phyloP scores from a whole-genome alignment of 1,140 invertebrate species.

The Brachionus rotundiformis region DNA sequence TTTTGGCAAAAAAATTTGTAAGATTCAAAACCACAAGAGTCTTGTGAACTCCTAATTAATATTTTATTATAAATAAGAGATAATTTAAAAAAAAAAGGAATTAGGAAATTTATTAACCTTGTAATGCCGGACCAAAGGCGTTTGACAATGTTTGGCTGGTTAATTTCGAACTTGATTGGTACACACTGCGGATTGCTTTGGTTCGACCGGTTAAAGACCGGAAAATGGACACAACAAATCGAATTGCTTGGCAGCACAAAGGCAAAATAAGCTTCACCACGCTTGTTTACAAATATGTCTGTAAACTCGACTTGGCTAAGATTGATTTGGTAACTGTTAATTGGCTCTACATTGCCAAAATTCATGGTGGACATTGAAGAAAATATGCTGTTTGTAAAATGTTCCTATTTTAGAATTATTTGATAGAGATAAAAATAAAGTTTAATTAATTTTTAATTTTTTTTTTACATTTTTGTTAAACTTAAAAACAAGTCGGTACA shows the following conservation, averaged over 20 bases:
- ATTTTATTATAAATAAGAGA: not conserved
- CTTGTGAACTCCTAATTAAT: not conserved
- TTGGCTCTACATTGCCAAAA: conserved; percentile 14
- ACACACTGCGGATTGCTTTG: not conserved
- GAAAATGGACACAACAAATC: conserved; percentile 38
- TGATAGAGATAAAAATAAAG: not conserved
- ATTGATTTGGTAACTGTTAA: conserved; percentile 25
- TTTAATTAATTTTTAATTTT: too few species aligned
- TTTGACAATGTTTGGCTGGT: conserved; percentile 44
- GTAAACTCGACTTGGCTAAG: conserved; percentile 23
- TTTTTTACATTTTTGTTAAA: conserved; percentile 46
- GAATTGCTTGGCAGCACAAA: conserved; percentile 28
- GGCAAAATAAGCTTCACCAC: conserved; percentile 24
- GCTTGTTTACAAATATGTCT: conserved; percentile 18
- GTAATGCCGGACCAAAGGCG: conserved; percentile 39
- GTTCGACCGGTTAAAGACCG: not conserved
- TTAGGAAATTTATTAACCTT: too few species aligned
- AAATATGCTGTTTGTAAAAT: conserved; percentile 7
- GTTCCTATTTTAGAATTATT: not conserved
- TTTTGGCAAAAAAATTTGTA: conserved; percentile 33
- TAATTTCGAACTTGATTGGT: conserved; percentile 39
- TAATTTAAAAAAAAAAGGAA: not conserved
- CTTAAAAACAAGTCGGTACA: conserved; percentile 44
- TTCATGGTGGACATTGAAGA: conserved; percentile 3
- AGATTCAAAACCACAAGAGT: conserved; percentile 28